These are phyloP conservation scores for Trochalopteron elliotii DNA, from an alignment of 2,113 vertebrate genomes.

Conservation along the genomic window DNA sequence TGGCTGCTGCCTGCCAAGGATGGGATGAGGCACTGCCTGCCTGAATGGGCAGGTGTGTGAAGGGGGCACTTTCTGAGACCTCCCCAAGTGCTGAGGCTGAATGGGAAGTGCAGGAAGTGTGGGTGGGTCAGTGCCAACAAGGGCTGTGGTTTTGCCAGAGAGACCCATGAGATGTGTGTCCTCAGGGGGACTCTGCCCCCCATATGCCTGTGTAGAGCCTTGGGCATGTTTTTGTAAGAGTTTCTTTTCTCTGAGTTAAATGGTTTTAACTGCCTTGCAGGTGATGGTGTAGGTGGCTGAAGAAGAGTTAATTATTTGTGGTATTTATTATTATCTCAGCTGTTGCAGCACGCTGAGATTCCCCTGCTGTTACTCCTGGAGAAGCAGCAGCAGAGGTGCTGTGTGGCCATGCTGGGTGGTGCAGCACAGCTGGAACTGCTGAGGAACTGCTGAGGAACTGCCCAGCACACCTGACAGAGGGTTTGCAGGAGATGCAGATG, in stretches of 20 bases:
- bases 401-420: rapidly evolving
- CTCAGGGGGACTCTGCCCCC: neutral
- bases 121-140: neutral
- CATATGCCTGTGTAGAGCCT: rapidly evolving
- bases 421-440: rapidly evolving
- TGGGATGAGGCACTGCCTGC: rapidly evolving
- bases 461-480: neutral
- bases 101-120: neutral
- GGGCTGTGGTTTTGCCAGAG: neutral
- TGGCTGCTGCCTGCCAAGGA: neutral
- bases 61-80: neutral
- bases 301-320: neutral
- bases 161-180: rapidly evolving
- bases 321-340: neutral
- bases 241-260: neutral
- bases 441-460: neutral
- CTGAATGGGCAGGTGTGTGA: rapidly evolving
- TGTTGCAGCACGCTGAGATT: rapidly evolving
- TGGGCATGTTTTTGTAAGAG: neutral
- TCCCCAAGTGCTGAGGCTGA: neutral
- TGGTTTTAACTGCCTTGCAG: neutral
- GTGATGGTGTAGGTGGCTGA: neutral
- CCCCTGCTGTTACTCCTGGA: rapidly evolving
- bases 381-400: conserved; percentile 1
- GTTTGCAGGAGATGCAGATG: neutral